Base-by-base conservation (phyloP, 2,113 vertebrate species). In the Chlorodrepanis virens region DNA sequence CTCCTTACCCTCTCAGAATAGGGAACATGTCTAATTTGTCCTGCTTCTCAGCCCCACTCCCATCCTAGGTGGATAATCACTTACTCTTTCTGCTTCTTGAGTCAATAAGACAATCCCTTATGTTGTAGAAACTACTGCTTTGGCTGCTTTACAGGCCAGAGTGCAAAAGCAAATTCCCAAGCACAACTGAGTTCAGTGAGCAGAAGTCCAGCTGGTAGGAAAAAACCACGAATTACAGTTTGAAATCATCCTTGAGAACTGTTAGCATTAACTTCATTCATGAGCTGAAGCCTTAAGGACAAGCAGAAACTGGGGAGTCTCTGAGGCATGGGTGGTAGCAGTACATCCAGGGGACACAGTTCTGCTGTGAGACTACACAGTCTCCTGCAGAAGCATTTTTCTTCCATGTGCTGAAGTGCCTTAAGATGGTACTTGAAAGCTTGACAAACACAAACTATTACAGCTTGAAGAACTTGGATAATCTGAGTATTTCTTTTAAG, bases 381-480 rank as follows among this genome's bases (percentile, higher is more conserved):
- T 5, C 57, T 67, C n/a, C 61, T 61, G 18, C 31, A 92, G 65
- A 91, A 79, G 40, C 33, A 63, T 71, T 92, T 92, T 82, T 70
- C 89, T 94, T 53, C 61, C 53, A 39, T 12, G 10, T 23, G 54
- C 5, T 94, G 63, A 85, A 97, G 87, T 77, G 68, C 67, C 56
- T 72, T 69, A 70, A 52, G 52, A 89, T 49, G 72, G 72, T 54
- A 91, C 94, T 96, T 95, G 69, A 94, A 83, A 93, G 64, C 68
- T 84, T 89, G 65, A 92, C 91, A 93, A 95, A 95, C 67, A 94
- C 72, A 45, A 77, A 85, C n/a, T 75, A 64, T 33, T 93, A 89
- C 15, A 63, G 45, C 28, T 76, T 91, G 52, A 96, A 59, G 49
- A 92, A 87, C 76, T 12, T 71, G 24, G 33, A 93, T 63, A 89